Base-by-base conservation (phyloP, 2,113 vertebrate genomes). In the Embiotoca jacksoni region DNA sequence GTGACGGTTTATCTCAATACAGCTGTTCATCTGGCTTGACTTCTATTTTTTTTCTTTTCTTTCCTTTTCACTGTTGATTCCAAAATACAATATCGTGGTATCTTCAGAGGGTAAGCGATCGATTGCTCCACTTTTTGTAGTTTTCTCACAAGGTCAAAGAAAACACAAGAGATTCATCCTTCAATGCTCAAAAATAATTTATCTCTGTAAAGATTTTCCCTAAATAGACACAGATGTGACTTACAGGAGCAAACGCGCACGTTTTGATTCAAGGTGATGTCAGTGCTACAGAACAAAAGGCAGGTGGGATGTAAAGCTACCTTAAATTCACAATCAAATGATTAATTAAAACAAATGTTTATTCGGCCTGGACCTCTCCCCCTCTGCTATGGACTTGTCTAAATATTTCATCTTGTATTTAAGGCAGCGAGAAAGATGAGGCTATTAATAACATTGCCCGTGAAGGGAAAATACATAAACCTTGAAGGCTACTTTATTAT, bases 1-100 rank as follows among this genome's bases (percentile, higher is more conserved):
- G 89, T 92, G 89, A 93, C 85, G 86, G 91, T 93, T 95, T 94
- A 92, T 94, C 94, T 94, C 84, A 92, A 90, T 91, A 89, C 89
- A 93, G 92, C 91, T 94, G 91, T 94, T 94, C 85, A 89, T 93
- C 88, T 92, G 85, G 80, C 81, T 87, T 78, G 64, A 83, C 78
- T 90, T 86, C 46, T 75, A 3, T 86, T 77, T 69, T 78, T 68
- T 71, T 47, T 62, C 57, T 76, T 67, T 65, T 44, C 50, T 67
- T 61, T 14, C 68, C 70, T 47, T 36, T 52, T 39, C 61, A 33
- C 44, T 52, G 53, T 79, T 86, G 66, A 86, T 90, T 88, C 65
- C 68, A 81, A 88, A 86, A 89, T 81, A 83, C 74, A 81, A 85
- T 86, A 85, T 60, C 37, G 71, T 41, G 3, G 74, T 46, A 74